Percentiles rank a stretch among this genome's conserved stretches.
These are phyloP conservation scores for Urophycis tenuis DNA, from an alignment of 2,797 vertebrate genomes.

Conservation along the genomic window DNA sequence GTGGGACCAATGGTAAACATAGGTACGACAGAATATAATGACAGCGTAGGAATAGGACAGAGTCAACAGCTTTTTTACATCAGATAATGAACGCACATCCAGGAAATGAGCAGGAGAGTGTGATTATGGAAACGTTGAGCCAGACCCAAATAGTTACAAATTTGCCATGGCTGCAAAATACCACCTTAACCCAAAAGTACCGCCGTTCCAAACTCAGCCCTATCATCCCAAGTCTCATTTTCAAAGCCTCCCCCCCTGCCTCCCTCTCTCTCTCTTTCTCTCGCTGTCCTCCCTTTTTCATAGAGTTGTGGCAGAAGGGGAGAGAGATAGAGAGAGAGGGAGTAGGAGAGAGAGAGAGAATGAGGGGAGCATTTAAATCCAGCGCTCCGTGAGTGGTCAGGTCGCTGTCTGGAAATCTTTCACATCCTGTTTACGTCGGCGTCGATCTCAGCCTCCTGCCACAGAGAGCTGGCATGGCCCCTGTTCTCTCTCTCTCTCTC, in stretches of 20 bases:
- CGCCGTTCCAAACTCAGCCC: constrained; percentile 60
- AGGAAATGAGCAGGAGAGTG: constrained; percentile 44
- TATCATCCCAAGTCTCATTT: constrained; percentile 67
- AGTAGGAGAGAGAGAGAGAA: constrained; percentile 35
- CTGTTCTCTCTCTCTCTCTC: constrained; percentile 42
- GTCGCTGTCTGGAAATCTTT: constrained; percentile 76
- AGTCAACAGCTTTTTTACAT: constrained; percentile 52
- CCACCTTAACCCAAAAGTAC: constrained; percentile 59
- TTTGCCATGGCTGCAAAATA: constrained; percentile 67
- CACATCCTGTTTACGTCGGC: constrained; percentile 79
- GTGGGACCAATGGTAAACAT: constrained; percentile 42
- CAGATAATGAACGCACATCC: constrained; percentile 47
- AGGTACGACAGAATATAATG: constrained; percentile 46
- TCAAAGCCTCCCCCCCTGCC: constrained; percentile 65
- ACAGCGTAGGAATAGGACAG: constrained; percentile 30
- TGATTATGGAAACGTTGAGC: constrained; percentile 55
- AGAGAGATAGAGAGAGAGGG: constrained; percentile 28
- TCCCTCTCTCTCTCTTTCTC: constrained; percentile 64
- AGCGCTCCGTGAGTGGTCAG: constrained; percentile 73
- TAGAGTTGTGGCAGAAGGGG: constrained; percentile 62
- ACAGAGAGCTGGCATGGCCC: constrained; percentile 65
- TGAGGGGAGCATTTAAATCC: constrained; percentile 72
- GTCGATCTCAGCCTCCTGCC: constrained; percentile 69
- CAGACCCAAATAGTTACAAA: constrained; percentile 64
- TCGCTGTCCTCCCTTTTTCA: constrained; percentile 65